A percentile compares a stretch with the other conserved stretches of the same genome.
Evolutionary conservation across 2,888 invertebrate species (phyloP).

Genomic region (Rhabditoides inermis): DNA sequence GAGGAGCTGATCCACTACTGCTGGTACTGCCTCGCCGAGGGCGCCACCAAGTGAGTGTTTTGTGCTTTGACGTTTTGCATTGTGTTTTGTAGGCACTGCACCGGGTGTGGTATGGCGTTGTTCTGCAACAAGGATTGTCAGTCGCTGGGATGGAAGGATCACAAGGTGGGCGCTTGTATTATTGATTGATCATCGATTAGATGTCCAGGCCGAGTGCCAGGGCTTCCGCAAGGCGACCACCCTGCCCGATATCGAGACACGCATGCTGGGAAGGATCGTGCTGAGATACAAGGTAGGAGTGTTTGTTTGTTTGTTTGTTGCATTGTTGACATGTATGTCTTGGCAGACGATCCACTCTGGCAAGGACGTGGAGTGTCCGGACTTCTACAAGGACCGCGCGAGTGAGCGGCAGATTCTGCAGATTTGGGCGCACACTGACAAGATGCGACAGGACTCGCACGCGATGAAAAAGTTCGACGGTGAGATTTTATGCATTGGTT

Average conservation of each 20-base stretch:
- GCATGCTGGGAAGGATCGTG: conserved; percentile 47
- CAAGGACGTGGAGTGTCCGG: conserved; percentile 32
- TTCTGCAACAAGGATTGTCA: conserved; percentile 46
- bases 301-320: not conserved
- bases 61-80: not conserved
- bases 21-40: conserved; percentile 46
- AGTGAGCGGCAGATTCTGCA: conserved; percentile 45
- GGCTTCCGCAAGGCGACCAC: conserved; percentile 20
- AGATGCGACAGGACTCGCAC: conserved; percentile 37
- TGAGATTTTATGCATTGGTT: conserved; percentile 3
- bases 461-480: conserved; percentile 44
- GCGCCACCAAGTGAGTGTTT: conserved; percentile 4
- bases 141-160: conserved; percentile 45
- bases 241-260: conserved; percentile 43
- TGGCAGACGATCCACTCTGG: conserved; percentile 37
- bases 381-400: conserved; percentile 43
- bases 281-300: conserved; percentile 34
- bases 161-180: conserved; percentile 28
- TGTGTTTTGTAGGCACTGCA: conserved; percentile 30
- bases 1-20: conserved; percentile 37
- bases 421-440: conserved; percentile 44
- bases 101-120: conserved; percentile 35
- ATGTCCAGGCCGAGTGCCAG: conserved; percentile 42
- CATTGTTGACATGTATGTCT: not conserved
- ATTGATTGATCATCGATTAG: not conserved